Evolutionary conservation across 2,888 invertebrate species (phyloP), one percentile per base, ranked within the genome.

Genomic region (Theretra japonica): DNA sequence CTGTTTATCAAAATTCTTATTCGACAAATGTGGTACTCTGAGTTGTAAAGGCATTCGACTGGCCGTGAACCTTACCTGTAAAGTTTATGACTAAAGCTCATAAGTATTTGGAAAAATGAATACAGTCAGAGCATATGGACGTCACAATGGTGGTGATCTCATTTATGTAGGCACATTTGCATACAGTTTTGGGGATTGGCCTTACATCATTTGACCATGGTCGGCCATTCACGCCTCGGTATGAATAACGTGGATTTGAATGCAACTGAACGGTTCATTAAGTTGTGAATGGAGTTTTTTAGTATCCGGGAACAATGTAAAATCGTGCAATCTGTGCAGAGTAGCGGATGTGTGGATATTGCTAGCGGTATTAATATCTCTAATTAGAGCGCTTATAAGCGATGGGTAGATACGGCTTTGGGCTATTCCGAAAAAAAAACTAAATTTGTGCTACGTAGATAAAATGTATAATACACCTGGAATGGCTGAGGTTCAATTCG

Each of bases 111-210:
- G 23, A 60, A 72, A 69, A 70, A 25, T 72, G 60, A 69, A 59
- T 41, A 73, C 58, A 68, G 53, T 68, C 56, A 70, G 48, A 41
- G 41, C 53, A 53, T 25, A 50, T 19, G 25, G 53, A 73, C 70
- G 59, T 58, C 33, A 73, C 70, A 73, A 73, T 73, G 70, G 23
- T 57, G 69, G 78, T 92, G 92, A 92, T 90, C 87, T 91, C 91
- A 91, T 88, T 86, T 81, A 75, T 71, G 75, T 76, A n/a, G n/a
- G n/a, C n/a, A 75, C 76, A 90, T 91, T 89, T 90, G 85, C 90
- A 91, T 90, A 86, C 83, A 78, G 74, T 84, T 90, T 86, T 87
- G 88, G 85, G 79, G 83, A 83, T 87, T 86, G 85, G 85, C 86
- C 85, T 83, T 78, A 74, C 75, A 75, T 76, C 77, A 75, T 82